Evolutionary conservation across 2,888 invertebrate species (phyloP).

Genomic region (Sinodicranocentrus sp.): DNA sequence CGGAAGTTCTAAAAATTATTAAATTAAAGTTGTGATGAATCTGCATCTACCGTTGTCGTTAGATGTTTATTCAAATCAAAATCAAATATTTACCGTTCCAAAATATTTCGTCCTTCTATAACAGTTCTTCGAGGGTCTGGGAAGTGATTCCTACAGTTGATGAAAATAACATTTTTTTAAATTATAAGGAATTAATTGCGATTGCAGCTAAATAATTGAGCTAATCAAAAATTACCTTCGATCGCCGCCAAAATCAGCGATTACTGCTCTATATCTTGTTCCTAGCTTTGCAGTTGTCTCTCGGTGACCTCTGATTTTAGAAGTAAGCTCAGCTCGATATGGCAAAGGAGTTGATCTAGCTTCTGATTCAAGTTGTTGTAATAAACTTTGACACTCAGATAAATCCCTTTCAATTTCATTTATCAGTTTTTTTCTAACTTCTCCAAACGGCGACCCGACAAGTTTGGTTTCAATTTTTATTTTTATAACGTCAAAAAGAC

Average conservation of each 20-base stretch:
- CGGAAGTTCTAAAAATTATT: slow-evolving; percentile 79
- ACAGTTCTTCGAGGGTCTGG: slow-evolving; percentile 82
- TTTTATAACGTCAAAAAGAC: slow-evolving; percentile 73
- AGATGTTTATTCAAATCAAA: slow-evolving; percentile 3
- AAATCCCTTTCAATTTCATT: slow-evolving; percentile 76
- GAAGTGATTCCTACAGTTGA: slow-evolving; percentile 54
- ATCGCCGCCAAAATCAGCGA: slow-evolving; percentile 74
- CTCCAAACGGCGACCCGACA: slow-evolving; percentile 75
- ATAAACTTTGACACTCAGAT: slow-evolving; percentile 76
- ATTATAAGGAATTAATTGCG: too few relatives aligned
- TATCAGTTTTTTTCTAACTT: slow-evolving; percentile 77
- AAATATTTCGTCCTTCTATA: slow-evolving; percentile 81
- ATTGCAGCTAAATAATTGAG: not conserved
- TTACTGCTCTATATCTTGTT: slow-evolving; percentile 70
- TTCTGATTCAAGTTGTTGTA: slow-evolving; percentile 79
- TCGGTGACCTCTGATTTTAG: slow-evolving; percentile 73
- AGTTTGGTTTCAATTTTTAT: slow-evolving; percentile 72
- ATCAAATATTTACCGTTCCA: slow-evolving; percentile 79
- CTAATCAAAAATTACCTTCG: slow-evolving; percentile 61
- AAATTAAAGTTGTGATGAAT: not conserved
- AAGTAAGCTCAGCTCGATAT: slow-evolving; percentile 75
- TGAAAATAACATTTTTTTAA: too few relatives aligned
- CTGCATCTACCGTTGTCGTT: not conserved
- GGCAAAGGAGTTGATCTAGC: slow-evolving; percentile 77
- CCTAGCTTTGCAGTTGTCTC: slow-evolving; percentile 72